A percentile compares a stretch with the other conserved stretches of the same genome.
Evolutionary conservation across 1,140 invertebrate species (phyloP).

Genomic region (Magallana gigas): DNA sequence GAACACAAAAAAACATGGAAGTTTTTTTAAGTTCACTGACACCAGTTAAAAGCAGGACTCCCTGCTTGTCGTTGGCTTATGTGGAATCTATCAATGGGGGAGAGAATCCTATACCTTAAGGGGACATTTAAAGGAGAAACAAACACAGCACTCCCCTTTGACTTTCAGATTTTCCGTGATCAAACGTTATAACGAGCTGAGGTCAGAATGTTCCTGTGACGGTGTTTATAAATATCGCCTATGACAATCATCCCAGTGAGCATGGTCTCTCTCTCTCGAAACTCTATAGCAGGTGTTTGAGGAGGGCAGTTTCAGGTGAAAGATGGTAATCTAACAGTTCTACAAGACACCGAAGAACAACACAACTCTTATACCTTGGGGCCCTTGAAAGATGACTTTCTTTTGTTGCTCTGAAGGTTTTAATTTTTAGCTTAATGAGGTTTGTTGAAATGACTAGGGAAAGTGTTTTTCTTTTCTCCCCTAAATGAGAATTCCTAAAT

Average conservation of each 20-base stretch:
- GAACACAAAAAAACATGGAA: not conserved
- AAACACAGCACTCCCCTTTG: not conserved
- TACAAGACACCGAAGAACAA: not conserved
- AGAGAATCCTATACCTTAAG: not conserved
- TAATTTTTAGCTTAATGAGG: constrained; percentile 4
- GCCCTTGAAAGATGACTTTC: not conserved
- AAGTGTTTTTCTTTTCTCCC: not conserved
- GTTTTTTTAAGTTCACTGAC: not conserved
- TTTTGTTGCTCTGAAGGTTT: not conserved
- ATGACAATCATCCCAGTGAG: not conserved
- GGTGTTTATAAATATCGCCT: constrained; percentile 1
- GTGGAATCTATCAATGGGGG: not conserved
- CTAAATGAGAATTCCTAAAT: not conserved
- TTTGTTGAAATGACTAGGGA: not conserved
- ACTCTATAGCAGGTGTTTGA: constrained; percentile 15
- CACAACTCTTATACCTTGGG: not conserved
- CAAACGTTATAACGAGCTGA: not conserved
- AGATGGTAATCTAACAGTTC: not conserved
- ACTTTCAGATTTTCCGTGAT: constrained; percentile 1
- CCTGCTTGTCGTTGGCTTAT: not conserved
- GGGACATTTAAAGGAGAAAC: not conserved
- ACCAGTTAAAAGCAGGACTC: not conserved
- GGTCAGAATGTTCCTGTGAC: constrained; percentile 3
- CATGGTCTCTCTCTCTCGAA: not conserved
- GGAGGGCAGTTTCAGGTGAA: not conserved